Percentiles rank a stretch among this genome's conserved stretches.
phyloP scores from a whole-genome alignment of 1,140 invertebrate species.

The Steinernema feltiae region DNA sequence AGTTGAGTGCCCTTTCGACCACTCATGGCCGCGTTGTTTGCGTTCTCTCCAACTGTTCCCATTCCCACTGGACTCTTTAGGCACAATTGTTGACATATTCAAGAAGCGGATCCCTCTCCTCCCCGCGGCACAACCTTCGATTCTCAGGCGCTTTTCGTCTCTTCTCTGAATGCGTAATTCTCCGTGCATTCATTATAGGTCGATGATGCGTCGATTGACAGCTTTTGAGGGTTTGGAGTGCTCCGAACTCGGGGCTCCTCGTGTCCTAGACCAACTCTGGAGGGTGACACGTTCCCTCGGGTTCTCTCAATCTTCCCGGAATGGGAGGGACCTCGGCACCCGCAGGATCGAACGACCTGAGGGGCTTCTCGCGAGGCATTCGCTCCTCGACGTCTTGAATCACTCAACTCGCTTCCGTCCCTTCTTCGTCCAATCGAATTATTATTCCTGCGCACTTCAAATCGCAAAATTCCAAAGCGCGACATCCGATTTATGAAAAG shows the following conservation, averaged over 20 bases:
- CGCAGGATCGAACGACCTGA: background rate
- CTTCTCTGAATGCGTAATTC: background rate
- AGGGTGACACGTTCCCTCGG: background rate
- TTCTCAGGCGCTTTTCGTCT: background rate
- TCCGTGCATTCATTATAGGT: background rate
- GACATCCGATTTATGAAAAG: conserved; percentile 14
- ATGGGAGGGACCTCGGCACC: background rate
- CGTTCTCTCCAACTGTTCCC: background rate
- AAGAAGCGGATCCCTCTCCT: background rate
- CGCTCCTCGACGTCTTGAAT: background rate
- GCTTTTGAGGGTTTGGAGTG: background rate
- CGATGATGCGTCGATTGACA: background rate
- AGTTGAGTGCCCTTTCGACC: background rate
- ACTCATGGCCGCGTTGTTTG: conserved; percentile 1
- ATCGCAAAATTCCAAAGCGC: background rate
- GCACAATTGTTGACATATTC: conserved; percentile 6
- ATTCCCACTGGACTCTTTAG: conserved; percentile 13
- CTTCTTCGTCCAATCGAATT: background rate
- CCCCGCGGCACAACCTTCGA: background rate
- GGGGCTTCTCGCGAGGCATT: background rate
- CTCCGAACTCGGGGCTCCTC: background rate
- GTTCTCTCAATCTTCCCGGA: background rate
- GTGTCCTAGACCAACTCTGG: background rate
- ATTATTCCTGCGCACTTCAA: background rate
- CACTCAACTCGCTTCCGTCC: background rate